Conservation (phyloP, 2,888 invertebrate genomes). For the Drosophila pegasa region DNA sequence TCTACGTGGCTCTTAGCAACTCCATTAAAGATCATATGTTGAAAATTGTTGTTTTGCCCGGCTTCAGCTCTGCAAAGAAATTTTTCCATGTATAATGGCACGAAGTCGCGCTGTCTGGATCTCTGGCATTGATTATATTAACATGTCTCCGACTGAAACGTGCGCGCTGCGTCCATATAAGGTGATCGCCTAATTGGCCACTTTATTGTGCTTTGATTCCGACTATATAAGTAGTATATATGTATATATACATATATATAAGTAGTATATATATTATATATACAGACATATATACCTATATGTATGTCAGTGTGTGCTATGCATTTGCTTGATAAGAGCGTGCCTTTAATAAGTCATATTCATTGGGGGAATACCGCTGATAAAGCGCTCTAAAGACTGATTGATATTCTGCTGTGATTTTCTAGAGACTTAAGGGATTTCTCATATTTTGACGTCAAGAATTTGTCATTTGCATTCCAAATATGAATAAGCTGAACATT, state of each 20-base stretch:
- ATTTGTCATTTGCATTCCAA: constrained; percentile 5
- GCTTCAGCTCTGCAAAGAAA: constrained; percentile 20
- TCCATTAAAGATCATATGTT: background rate
- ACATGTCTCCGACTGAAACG: constrained; percentile 38
- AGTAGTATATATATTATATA: too few species aligned
- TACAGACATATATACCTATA: background rate
- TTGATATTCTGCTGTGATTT: constrained; percentile 1
- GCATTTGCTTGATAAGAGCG: constrained; percentile 38
- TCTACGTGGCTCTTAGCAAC: background rate
- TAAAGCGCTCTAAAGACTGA: constrained; percentile 22
- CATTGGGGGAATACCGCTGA: constrained; percentile 53
- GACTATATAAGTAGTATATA: constrained; percentile 4
- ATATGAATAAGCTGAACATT: too few species aligned
- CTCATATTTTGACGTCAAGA: constrained; percentile 39
- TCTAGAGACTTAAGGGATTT: constrained; percentile 30
- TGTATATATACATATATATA: background rate
- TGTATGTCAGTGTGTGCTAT: background rate
- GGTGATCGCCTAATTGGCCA: constrained; percentile 40
- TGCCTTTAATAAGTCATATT: constrained; percentile 18
- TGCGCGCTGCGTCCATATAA: constrained; percentile 9
- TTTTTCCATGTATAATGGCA: constrained; percentile 37
- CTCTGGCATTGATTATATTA: constrained; percentile 65
- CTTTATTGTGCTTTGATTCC: constrained; percentile 20
- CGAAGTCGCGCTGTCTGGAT: constrained; percentile 39
- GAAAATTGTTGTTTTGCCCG: constrained; percentile 9